Base-by-base conservation (phyloP, 23 tunicate species). In the Pegea sp. region DNA sequence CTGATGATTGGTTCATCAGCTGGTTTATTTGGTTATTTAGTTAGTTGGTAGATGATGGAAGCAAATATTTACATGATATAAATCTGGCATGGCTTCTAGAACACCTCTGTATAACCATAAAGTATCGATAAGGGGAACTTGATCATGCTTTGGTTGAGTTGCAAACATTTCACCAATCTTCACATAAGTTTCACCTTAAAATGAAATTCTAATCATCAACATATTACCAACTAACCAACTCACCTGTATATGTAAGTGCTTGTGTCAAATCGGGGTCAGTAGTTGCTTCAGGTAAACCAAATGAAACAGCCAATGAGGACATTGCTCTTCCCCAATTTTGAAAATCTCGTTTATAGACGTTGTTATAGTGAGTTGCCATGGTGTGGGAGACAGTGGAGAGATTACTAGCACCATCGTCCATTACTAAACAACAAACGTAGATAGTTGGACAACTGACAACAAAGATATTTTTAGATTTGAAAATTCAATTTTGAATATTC, bases 191-290 rank as follows among this genome's bases (percentile, higher is more conserved):
- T 53, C 52, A 3, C 93, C 93, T 81, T 63, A 7, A 46, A 31
- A 33, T 26, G 32, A 31, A 58, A n/a, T n/a, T n/a, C n/a, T n/a
- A n/a, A n/a, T n/a, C n/a, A n/a, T n/a, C n/a, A n/a, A 54, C 29
- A 54, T 16, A 42, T 16, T 16, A 42, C 18, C n/a, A 8, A 19
- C 24, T 11, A 51, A 5, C 48, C 5, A 48, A 44, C 25, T 19
- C 51, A 81, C 93, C 93, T 61, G 93, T 57, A 21, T 67, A 69
- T 34, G 72, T 72, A 11, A 81, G 61, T 27, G 93, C 93, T 24
- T 49, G 46, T 7, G 81, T 72, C 52, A 81, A 34, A 20, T 52
- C 57, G 48, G 57, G 58, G 46, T 61, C 55, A 24, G 53, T 29
- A 18, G 56, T 44, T 0, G 74, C 58, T 49, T 66, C 63, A 56